A percentile compares a stretch with the other conserved stretches of the same genome.
Conservation (phyloP, 2,797 vertebrate genomes). For the Halcyon chelicuti region DNA sequence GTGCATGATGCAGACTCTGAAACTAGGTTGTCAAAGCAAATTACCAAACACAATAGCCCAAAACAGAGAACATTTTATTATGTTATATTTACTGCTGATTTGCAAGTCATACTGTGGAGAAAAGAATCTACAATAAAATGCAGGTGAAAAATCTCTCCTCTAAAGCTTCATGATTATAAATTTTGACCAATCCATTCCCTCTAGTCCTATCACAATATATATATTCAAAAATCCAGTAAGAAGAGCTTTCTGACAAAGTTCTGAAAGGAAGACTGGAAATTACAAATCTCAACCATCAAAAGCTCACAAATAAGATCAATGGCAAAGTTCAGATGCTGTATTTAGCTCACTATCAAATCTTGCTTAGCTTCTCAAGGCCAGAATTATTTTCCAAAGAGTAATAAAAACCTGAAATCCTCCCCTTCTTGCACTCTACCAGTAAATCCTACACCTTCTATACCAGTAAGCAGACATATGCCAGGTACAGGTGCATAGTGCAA, state of each 20-base stretch:
- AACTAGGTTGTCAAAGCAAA: background rate
- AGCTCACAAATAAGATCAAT: background rate
- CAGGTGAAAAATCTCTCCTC: background rate
- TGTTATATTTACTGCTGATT: background rate
- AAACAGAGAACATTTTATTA: background rate
- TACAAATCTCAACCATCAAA: background rate
- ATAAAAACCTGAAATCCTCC: background rate
- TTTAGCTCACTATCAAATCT: background rate
- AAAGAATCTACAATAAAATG: background rate
- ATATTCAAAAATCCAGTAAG: background rate
- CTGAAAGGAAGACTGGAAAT: background rate
- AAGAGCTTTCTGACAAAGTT: background rate
- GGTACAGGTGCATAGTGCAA: background rate
- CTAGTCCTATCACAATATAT: too few species aligned
- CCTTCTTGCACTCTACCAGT: background rate
- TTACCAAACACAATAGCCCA: background rate
- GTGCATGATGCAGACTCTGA: slow-evolving; percentile 25
- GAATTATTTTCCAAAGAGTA: background rate
- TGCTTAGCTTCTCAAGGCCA: background rate
- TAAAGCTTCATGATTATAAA: background rate
- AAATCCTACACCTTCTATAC: background rate
- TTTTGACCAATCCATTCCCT: too few species aligned
- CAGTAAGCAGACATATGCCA: background rate
- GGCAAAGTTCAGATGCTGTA: background rate
- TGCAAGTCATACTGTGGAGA: background rate